These are phyloP conservation scores for Dryas iulia DNA, from an alignment of 1,140 invertebrate genomes.

Conservation along the genomic window DNA sequence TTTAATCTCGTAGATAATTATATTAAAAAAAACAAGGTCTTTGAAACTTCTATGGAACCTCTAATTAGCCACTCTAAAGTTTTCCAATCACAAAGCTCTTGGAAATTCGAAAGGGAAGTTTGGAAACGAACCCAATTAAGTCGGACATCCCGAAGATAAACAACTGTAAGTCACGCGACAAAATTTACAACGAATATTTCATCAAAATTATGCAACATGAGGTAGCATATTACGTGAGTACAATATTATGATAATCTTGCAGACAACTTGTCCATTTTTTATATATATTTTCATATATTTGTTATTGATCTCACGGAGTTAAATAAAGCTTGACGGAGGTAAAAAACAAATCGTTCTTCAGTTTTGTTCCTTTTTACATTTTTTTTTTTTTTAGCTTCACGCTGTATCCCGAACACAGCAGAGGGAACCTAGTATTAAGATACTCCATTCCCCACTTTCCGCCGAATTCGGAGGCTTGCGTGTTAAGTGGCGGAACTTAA, in stretches of 20 bases:
- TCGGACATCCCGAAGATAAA: conserved; percentile 41
- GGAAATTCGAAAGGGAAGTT: conserved; percentile 37
- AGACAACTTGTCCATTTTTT: not conserved
- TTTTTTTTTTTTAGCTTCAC: too few species aligned
- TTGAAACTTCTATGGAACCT: conserved; percentile 21
- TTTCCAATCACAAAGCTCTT: conserved; percentile 36
- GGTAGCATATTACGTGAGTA: not conserved
- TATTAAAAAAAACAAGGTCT: not conserved
- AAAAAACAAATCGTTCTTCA: too few species aligned
- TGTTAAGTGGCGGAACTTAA: too few species aligned
- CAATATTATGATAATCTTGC: not conserved
- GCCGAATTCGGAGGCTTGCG: too few species aligned
- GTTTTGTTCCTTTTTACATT: too few species aligned
- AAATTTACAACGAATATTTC: conserved; percentile 25
- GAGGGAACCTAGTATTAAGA: too few species aligned
- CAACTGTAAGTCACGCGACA: conserved; percentile 34
- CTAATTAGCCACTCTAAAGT: conserved; percentile 32
- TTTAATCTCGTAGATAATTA: not conserved
- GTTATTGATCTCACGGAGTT: too few species aligned
- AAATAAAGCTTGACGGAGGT: too few species aligned
- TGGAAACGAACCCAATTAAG: conserved; percentile 42
- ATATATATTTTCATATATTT: not conserved
- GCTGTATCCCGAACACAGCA: too few species aligned
- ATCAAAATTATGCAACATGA: not conserved
- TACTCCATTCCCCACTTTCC: too few species aligned